Base-by-base conservation (phyloP, 2,113 vertebrate species). In the Propithecus coquereli region DNA sequence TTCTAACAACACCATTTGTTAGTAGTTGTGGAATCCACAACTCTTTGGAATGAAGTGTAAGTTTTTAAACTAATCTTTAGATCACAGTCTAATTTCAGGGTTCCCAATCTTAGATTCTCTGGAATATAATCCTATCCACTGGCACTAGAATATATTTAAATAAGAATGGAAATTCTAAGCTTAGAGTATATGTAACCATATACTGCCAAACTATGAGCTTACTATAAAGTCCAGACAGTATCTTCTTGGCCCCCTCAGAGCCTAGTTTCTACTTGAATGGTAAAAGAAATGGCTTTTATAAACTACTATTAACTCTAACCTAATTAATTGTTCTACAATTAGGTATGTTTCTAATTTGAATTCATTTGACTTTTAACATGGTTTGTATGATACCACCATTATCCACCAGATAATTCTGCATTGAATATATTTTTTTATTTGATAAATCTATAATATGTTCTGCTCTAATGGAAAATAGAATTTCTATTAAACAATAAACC, bases 81-180 rank as follows among this genome's bases (percentile, higher is more conserved):
- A 97, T 83, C n/a, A 87, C 73, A 97, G 61, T 87, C 45, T 95
- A 94, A 80, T 89, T 91, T 94, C 91, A 94, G 14, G 9, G 20
- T 74, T 97, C 61, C 96, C 10, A 97, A 96, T 94, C 77, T 94
- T 92, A 84, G n/a, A 97, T 96, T 97, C 23, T 93, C 92, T 98
- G 90, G 71, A 97, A 90, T 95, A 95, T 61, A 70, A 93, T 91
- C 85, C 40, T 91, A 32, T 83, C 89, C 70, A 91, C 16, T 95
- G 77, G 77, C 68, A 97, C 10, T 59, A 93, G 54, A 98, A 96
- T 54, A 96, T 93, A 74, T 96, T 94, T 96, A 96, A 92, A 97
- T 71, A 1, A 97, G 77, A 97, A 94, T 1, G 13, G 96, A 97
- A 98, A 96, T 52, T 65, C 54, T 71, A 73, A 61, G 43, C 84